phyloP scores from a whole-genome alignment of 2,888 invertebrate species.

The Caenorhabditis imperialis region DNA sequence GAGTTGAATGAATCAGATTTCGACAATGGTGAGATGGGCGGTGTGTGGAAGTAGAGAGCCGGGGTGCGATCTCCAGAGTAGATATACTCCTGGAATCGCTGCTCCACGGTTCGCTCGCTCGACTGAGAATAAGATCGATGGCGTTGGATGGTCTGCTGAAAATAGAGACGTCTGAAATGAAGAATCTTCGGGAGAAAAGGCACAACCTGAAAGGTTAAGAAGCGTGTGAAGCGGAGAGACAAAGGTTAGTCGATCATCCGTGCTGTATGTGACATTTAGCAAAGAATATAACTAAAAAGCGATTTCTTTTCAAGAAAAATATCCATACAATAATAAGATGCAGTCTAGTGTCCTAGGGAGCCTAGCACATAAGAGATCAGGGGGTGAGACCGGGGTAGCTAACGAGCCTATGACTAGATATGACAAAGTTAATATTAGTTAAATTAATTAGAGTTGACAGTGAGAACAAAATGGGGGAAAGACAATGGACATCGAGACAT shows the following conservation, averaged over 20 bases:
- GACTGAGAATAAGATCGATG: conserved; percentile 42
- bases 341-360: too few relatives aligned
- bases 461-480: conserved; percentile 13
- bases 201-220: background rate
- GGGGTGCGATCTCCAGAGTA: conserved; percentile 38
- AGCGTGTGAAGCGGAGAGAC: conserved; percentile 7
- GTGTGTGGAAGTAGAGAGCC: conserved; percentile 20
- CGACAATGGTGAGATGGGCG: conserved; percentile 49
- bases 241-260: too few relatives aligned
- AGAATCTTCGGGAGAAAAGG: too few relatives aligned
- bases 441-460: background rate
- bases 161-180: background rate
- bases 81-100: conserved; percentile 25
- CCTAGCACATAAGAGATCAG: background rate
- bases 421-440: background rate
- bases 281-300: too few relatives aligned
- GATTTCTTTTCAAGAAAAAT: too few relatives aligned
- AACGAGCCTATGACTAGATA: conserved; percentile 23
- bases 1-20: conserved; percentile 46
- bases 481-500: conserved; percentile 11
- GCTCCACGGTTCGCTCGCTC: conserved; percentile 31
- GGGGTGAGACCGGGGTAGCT: background rate
- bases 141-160: conserved; percentile 50
- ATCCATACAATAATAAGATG: too few relatives aligned
- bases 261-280: too few relatives aligned